Percentiles rank a stretch among this genome's conserved stretches.
phyloP scores from a whole-genome alignment of 2,888 invertebrate genomes.

The Cryptocheilus praepositus region DNA sequence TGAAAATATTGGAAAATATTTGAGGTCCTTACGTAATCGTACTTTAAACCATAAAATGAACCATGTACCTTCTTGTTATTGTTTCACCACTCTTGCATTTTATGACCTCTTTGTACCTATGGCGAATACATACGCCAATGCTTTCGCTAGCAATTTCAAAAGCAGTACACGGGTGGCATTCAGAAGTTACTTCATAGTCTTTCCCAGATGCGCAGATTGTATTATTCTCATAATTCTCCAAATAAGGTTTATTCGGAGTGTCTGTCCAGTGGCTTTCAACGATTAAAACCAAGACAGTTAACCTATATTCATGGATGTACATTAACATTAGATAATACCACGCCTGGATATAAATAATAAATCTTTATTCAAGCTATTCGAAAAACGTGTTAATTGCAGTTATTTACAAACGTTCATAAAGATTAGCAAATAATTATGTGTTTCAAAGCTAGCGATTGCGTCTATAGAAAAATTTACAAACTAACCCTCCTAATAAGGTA shows the following conservation, averaged over 20 bases:
- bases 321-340: neutral
- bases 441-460: too few relatives aligned
- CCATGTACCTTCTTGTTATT: conserved; percentile 82
- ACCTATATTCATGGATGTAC: conserved; percentile 76
- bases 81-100: conserved; percentile 88
- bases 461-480: conserved; percentile 49
- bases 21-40: neutral
- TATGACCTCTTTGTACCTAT: conserved; percentile 88
- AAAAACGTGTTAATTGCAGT: neutral
- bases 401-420: conserved; percentile 1
- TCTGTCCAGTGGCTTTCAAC: conserved; percentile 87
- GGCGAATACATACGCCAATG: conserved; percentile 88
- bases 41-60: neutral
- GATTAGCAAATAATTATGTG: neutral
- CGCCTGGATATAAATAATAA: neutral
- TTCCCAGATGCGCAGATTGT: conserved; percentile 87
- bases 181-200: conserved; percentile 82
- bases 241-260: conserved; percentile 80
- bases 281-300: conserved; percentile 88
- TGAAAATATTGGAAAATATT: conserved; percentile 22
- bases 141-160: conserved; percentile 90
- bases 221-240: conserved; percentile 82
- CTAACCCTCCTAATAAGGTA: conserved; percentile 85
- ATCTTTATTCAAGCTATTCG: conserved; percentile 3
- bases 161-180: conserved; percentile 91